phyloP scores from a whole-genome alignment of 2,888 invertebrate genomes.

The Spatulosminthurus flaviceps region DNA sequence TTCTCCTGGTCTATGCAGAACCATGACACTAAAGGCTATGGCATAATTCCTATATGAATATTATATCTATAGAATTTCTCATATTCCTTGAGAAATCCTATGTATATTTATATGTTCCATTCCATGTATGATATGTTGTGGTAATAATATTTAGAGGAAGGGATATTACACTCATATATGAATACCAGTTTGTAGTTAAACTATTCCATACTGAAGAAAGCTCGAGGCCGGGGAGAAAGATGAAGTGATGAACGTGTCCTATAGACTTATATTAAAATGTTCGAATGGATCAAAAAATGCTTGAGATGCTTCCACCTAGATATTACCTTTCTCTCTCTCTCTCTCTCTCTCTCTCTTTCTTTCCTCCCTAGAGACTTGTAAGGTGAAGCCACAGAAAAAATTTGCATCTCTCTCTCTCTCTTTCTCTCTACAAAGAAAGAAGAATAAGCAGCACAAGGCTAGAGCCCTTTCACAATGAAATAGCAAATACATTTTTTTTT shows the following conservation, averaged over 20 bases:
- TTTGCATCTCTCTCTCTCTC: constrained; percentile 1
- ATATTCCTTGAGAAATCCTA: no score
- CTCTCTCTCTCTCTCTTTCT: no score
- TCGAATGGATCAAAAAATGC: neutral
- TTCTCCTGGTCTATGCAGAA: no score
- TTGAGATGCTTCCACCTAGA: constrained; percentile 3
- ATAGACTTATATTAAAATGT: neutral
- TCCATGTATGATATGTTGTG: no score
- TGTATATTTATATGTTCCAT: no score
- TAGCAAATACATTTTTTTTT: neutral
- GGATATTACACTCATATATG: neutral
- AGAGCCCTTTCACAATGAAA: constrained; percentile 2
- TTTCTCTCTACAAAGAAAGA: neutral
- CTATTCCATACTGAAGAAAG: neutral
- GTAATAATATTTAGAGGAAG: no score
- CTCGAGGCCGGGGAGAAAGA: neutral
- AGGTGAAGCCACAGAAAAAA: constrained; percentile 18
- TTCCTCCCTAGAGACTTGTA: neutral
- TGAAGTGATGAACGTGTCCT: constrained; percentile 2
- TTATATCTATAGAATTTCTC: no score
- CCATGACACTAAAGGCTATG: no score
- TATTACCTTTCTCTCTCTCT: no score
- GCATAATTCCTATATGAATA: no score
- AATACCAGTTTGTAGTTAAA: neutral
- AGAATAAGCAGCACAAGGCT: neutral